Percentiles rank a stretch among this genome's conserved stretches.
These are phyloP conservation scores for Machaerirhynchus nigripectus DNA, from an alignment of 2,113 vertebrate genomes.

Conservation along the genomic window DNA sequence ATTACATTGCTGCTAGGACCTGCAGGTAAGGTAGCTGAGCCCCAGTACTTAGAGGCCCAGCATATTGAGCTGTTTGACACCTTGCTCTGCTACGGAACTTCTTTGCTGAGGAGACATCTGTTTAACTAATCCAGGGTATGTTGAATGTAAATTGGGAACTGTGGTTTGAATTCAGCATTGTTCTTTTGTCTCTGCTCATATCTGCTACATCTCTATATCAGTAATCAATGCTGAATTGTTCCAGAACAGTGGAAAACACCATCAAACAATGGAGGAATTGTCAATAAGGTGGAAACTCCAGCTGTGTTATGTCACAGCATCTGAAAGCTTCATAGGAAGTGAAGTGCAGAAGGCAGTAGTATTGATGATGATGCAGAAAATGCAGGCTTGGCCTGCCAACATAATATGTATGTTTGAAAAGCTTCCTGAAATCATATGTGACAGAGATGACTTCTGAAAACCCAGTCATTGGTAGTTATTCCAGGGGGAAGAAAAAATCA, in stretches of 20 bases:
- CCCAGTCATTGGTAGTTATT: background rate
- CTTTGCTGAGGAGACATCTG: background rate
- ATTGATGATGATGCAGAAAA: background rate
- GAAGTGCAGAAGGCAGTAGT: background rate
- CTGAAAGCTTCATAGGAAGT: background rate
- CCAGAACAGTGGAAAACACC: background rate
- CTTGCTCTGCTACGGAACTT: background rate
- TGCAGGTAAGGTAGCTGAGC: background rate
- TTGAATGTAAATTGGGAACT: background rate
- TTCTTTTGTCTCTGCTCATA: background rate
- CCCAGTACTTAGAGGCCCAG: background rate
- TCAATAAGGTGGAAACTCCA: accelerated
- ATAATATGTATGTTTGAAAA: background rate
- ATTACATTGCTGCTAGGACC: background rate
- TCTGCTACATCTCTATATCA: background rate
- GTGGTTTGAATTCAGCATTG: background rate
- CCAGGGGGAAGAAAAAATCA: background rate
- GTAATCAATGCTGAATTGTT: background rate
- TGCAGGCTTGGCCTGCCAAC: background rate
- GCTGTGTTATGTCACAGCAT: background rate
- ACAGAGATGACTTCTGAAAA: background rate
- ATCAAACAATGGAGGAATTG: background rate
- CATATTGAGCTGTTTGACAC: background rate
- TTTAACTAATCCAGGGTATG: background rate
- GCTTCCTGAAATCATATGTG: background rate